Evolutionary conservation across 2,888 invertebrate species (phyloP).

Genomic region (Oscheius sp.): DNA sequence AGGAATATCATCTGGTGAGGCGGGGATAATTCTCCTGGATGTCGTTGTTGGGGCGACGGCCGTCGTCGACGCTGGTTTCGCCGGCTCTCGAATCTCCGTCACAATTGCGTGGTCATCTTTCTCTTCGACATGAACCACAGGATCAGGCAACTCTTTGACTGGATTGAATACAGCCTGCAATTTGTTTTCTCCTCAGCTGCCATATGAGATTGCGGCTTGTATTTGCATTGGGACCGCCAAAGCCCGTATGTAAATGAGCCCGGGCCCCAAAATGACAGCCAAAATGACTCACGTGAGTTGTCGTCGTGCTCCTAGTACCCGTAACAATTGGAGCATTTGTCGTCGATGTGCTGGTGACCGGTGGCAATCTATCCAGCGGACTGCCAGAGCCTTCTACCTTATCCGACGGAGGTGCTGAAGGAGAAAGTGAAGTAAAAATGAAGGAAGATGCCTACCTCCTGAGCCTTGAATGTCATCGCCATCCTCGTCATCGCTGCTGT

Average conservation of each 20-base stretch:
- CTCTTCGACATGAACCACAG: conserved; percentile 15
- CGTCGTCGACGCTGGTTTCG: conserved; percentile 4
- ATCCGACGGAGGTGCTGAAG: conserved; percentile 21
- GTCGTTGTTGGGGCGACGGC: background rate
- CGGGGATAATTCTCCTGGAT: conserved; percentile 7
- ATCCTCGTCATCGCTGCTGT: conserved; percentile 60
- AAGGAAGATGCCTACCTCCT: conserved; percentile 21
- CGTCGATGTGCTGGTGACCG: conserved; percentile 22
- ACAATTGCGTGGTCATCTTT: conserved; percentile 11
- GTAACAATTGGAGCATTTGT: conserved; percentile 28
- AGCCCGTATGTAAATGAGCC: conserved; percentile 24
- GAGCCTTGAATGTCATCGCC: conserved; percentile 50
- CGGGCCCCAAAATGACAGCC: background rate
- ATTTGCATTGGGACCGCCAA: conserved; percentile 24
- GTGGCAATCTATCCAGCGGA: background rate
- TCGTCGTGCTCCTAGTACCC: conserved; percentile 36
- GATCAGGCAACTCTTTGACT: conserved; percentile 24
- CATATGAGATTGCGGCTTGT: conserved; percentile 27
- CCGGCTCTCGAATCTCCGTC: conserved; percentile 19
- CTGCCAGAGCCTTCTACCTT: conserved; percentile 32
- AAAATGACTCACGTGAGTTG: conserved; percentile 23
- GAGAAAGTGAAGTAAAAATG: background rate
- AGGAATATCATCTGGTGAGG: conserved; percentile 6
- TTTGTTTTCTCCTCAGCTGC: conserved; percentile 4
- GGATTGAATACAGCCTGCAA: conserved; percentile 33